These are phyloP conservation scores for Mohoua ochrocephala DNA, from an alignment of 2,113 vertebrate species.

Conservation along the genomic window DNA sequence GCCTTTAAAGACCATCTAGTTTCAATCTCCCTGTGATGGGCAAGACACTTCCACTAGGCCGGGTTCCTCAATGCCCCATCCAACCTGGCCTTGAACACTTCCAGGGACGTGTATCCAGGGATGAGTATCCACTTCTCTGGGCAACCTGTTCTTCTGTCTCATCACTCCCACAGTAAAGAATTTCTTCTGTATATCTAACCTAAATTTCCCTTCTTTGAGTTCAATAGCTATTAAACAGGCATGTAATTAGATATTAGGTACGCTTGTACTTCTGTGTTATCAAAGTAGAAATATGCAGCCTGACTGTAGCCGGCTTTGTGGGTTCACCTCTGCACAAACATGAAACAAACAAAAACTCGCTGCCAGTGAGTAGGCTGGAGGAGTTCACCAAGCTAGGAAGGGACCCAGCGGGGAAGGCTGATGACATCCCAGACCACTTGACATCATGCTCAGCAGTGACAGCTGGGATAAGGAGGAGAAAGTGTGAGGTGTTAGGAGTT, in stretches of 20 bases:
- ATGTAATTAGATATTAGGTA: background rate
- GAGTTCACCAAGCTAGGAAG: background rate
- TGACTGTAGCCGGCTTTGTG: background rate
- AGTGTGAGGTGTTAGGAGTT: fast-evolving
- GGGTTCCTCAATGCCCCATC: background rate
- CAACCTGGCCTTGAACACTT: background rate
- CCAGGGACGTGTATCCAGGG: no score
- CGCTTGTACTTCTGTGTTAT: background rate
- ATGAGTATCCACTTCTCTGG: background rate
- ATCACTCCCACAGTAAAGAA: background rate
- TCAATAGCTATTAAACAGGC: background rate
- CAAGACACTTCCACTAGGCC: background rate
- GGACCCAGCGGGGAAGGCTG: no score
- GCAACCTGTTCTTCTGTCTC: background rate
- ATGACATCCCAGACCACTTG: fast-evolving
- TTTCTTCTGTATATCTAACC: background rate
- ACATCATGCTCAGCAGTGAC: fast-evolving
- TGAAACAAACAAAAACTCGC: background rate
- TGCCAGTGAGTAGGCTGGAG: fast-evolving
- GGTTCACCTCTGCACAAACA: background rate
- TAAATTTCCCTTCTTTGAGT: background rate
- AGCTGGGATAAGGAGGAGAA: background rate
- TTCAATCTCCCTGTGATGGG: background rate
- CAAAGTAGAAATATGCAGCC: background rate
- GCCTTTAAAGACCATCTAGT: background rate